Evolutionary conservation across 1,140 invertebrate genomes (phyloP).

Genomic region (Tachypleus tridentatus): DNA sequence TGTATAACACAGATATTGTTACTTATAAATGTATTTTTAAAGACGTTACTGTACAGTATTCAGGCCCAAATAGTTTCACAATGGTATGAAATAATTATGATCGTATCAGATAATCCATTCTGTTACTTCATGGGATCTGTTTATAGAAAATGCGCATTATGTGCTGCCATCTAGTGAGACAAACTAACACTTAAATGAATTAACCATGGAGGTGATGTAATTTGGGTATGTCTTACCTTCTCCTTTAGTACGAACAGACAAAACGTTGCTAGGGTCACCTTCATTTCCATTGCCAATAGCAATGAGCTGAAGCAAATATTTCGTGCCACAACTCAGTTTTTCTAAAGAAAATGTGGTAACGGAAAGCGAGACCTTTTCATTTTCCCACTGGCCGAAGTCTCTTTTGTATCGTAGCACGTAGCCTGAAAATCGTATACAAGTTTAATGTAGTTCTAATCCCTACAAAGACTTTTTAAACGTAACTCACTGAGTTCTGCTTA

Average conservation of each 20-base stretch:
- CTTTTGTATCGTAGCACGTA: constrained; percentile 37
- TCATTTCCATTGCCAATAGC: constrained; percentile 35
- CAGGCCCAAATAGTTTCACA: no score
- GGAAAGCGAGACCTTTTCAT: constrained; percentile 20
- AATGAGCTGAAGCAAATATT: constrained; percentile 41
- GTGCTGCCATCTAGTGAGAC: background rate
- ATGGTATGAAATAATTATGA: background rate
- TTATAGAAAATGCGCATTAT: constrained; percentile 1
- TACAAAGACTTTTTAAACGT: no score
- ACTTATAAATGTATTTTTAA: no score
- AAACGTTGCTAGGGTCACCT: constrained; percentile 30
- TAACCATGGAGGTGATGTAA: background rate
- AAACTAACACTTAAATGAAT: no score
- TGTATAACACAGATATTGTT: no score
- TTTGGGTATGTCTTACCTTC: constrained; percentile 26
- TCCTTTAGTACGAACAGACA: constrained; percentile 35
- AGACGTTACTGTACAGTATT: no score
- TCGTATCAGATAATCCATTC: background rate
- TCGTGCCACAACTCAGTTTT: constrained; percentile 56
- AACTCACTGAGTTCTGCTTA: no score
- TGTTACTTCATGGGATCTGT: constrained; percentile 3
- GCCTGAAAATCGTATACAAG: constrained; percentile 24
- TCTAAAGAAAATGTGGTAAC: constrained; percentile 45
- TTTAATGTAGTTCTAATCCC: no score
- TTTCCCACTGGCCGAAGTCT: constrained; percentile 47